A percentile compares a stretch with the other conserved stretches of the same genome.
phyloP scores from a whole-genome alignment of 2,797 vertebrate genomes.

The Chaetophractus vellerosus region DNA sequence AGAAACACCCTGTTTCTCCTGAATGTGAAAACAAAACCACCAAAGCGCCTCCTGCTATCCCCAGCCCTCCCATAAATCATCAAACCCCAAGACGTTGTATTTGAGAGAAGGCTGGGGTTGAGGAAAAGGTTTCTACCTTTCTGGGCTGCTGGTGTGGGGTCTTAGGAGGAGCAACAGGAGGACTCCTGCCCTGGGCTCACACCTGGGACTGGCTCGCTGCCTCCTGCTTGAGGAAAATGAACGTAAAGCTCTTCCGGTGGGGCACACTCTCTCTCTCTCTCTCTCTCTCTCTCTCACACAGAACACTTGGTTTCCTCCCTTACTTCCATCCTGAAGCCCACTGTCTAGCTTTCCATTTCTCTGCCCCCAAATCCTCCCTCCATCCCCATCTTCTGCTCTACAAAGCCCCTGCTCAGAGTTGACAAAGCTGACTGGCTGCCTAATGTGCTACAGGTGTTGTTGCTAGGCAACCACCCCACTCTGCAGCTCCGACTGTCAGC shows the following conservation, averaged over 20 bases:
- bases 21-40: conserved; percentile 30
- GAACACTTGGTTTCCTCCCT: not conserved
- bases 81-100: not conserved
- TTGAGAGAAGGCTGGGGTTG: not conserved
- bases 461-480: conserved; percentile 86
- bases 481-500: conserved; percentile 73
- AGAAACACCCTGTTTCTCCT: not conserved
- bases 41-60: not conserved
- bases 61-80: not conserved
- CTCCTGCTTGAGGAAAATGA: not conserved
- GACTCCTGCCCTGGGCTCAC: not conserved
- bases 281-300: not conserved
- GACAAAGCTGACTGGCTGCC: conserved; percentile 84
- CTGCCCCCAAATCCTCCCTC: conserved; percentile 19
- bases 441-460: conserved; percentile 86
- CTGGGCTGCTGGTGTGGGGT: not conserved
- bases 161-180: not conserved
- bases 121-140: not conserved
- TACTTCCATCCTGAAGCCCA: not conserved
- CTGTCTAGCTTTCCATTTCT: conserved; percentile 44
- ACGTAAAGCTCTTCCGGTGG: not conserved
- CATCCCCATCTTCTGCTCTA: conserved; percentile 27
- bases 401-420: conserved; percentile 72
- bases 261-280: not conserved
- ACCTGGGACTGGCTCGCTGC: not conserved